A percentile compares a stretch with the other conserved stretches of the same genome.
phyloP scores from a whole-genome alignment of 2,888 invertebrate genomes.

The Eremobia ochroleuca region DNA sequence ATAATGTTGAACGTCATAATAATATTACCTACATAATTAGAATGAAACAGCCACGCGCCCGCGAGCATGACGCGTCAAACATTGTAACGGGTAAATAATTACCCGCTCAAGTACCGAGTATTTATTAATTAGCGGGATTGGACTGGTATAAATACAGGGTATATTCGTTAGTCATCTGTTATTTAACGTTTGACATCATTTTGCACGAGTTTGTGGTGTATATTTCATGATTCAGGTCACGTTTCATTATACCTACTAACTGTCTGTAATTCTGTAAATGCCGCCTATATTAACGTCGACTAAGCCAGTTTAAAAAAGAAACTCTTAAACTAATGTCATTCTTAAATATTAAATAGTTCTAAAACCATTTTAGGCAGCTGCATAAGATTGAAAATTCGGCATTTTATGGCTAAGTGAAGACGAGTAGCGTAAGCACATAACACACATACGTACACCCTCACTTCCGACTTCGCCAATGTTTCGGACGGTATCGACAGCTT shows the following conservation, averaged over 20 bases:
- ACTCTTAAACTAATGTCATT: no score
- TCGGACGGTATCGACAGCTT: no score
- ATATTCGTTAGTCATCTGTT: conserved; percentile 33
- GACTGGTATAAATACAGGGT: conserved; percentile 6
- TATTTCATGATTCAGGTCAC: background rate
- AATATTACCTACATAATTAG: background rate
- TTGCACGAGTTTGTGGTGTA: background rate
- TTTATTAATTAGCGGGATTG: conserved; percentile 33
- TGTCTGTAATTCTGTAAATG: background rate
- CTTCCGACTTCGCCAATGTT: no score
- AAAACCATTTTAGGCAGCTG: no score
- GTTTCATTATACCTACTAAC: background rate
- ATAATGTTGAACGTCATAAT: background rate
- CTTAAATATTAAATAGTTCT: no score
- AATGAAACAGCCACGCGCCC: background rate
- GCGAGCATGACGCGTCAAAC: background rate
- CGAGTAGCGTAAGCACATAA: no score
- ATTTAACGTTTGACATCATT: conserved; percentile 36
- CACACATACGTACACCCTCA: no score
- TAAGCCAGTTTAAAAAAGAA: background rate
- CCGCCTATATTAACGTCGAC: background rate
- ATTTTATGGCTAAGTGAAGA: no score
- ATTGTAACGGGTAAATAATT: conserved; percentile 22
- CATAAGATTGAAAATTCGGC: no score
- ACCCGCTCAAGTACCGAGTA: background rate